A percentile compares a stretch with the other conserved stretches of the same genome.
phyloP scores from a whole-genome alignment of 92 coral and sea anemone genomes.

The Plumapathes pennacea region DNA sequence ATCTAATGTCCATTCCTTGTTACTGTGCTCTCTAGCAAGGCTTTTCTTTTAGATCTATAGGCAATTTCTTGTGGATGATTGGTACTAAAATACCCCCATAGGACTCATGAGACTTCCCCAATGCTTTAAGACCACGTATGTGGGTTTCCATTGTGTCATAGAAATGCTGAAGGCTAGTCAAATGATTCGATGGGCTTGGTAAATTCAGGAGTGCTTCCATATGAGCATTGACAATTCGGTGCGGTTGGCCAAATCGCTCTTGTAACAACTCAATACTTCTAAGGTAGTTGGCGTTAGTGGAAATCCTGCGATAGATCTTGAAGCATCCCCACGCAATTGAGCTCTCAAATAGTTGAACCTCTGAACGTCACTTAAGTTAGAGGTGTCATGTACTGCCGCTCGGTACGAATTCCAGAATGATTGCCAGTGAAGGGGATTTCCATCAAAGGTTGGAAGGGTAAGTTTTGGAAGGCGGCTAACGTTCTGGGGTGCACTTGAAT shows the following conservation, averaged over 20 bases:
- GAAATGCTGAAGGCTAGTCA: slow-evolving; percentile 3
- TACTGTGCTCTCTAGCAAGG: slow-evolving; percentile 31
- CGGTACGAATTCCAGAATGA: slow-evolving; percentile 50
- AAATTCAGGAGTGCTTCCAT: slow-evolving; percentile 21
- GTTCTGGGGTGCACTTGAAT: too few species aligned
- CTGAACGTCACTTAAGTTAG: slow-evolving; percentile 29
- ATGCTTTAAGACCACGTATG: slow-evolving; percentile 7
- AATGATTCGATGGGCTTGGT: neutral
- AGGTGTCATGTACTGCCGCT: slow-evolving; percentile 30
- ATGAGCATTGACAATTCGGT: too few species aligned
- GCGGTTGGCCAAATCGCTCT: too few species aligned
- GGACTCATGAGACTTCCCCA: slow-evolving; percentile 20
- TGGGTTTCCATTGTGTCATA: slow-evolving; percentile 6
- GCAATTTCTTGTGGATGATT: slow-evolving; percentile 16
- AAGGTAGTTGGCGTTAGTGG: slow-evolving; percentile 40
- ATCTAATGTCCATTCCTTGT: slow-evolving; percentile 41
- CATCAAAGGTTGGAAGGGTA: slow-evolving; percentile 34
- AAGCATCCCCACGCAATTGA: slow-evolving; percentile 38
- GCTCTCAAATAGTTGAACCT: slow-evolving; percentile 36
- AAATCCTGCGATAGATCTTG: slow-evolving; percentile 42
- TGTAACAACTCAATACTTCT: too few species aligned
- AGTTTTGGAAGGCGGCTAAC: slow-evolving; percentile 25
- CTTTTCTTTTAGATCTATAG: slow-evolving; percentile 17
- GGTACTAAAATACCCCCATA: slow-evolving; percentile 1
- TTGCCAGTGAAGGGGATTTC: slow-evolving; percentile 29